Evolutionary conservation across 1,140 invertebrate species (phyloP), one percentile per base, ranked within the genome.

Genomic region (Camponotus vicinus): DNA sequence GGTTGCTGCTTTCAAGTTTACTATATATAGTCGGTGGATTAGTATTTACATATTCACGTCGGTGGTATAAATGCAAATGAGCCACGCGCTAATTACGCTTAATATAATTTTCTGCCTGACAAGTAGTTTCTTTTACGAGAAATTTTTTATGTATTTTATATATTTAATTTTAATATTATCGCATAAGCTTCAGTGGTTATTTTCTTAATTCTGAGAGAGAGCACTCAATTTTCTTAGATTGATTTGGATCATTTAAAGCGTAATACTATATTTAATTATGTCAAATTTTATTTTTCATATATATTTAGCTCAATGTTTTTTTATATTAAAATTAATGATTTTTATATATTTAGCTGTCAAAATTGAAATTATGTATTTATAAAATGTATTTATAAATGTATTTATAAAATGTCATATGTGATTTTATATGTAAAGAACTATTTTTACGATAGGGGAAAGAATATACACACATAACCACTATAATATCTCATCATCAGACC

Each of bases 401-500:
- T 40, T 27, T 52, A 13, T 49, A 49, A 79, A 79, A 55, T 42
- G 32, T 37, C 15, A 3, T 8, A 52, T 37, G 21, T 11, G 4
- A 27, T 18, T 57, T 27, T 52, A 18, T 49, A 27, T 5, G 5
- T 15, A 37, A 45, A 71, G 61, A 73, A 18, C n/a, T 71, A 55
- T 40, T 59, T 67, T 55, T 6, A 15, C 3, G 45, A 52, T 40
- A 3, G 5, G 1, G 15, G 49, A 18, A 9, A 15, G 5, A 71
- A 45, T 27, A 55, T 0, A 27, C 27, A 27, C 27, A 27, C 37
- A 21, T 15, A 1, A 27, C 1, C 4, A 27, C 13, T 21, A 2
- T 59, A 59, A 71, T n/a, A 61, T 71, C 67, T 71, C 18, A 34
- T 73, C 49, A 21, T 82, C 11, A 57, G 52, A 71, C 27, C 27